Percentiles rank a stretch among this genome's conserved stretches.
These are phyloP conservation scores for Chelon auratus DNA, from an alignment of 2,797 vertebrate genomes.

Conservation along the genomic window DNA sequence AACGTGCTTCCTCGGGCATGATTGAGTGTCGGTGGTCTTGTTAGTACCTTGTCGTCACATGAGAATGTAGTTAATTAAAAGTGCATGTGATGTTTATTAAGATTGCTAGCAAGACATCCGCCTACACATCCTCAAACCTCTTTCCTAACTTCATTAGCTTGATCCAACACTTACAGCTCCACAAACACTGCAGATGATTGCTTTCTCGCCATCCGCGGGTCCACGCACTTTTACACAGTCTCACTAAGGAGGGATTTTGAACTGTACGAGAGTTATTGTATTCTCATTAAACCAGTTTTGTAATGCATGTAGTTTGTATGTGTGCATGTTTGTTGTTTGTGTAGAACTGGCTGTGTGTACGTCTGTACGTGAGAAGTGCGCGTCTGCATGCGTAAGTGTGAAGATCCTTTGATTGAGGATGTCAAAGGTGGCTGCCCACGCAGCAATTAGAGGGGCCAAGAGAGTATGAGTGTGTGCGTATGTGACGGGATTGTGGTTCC, in stretches of 20 bases:
- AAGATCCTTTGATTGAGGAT: conserved; percentile 73
- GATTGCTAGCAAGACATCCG: conserved; percentile 65
- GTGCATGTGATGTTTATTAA: conserved; percentile 76
- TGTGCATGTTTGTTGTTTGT: conserved; percentile 4
- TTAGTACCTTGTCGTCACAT: conserved; percentile 75
- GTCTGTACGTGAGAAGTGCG: not conserved
- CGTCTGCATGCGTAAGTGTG: conserved; percentile 49
- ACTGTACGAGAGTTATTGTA: conserved; percentile 31
- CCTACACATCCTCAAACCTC: conserved; percentile 62
- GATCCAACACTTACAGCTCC: conserved; percentile 42
- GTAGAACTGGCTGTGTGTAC: not conserved
- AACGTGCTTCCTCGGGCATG: conserved; percentile 53
- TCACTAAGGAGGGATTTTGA: conserved; percentile 19
- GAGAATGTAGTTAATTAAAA: conserved; percentile 80
- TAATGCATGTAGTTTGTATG: conserved; percentile 6
- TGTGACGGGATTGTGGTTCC: conserved; percentile 60
- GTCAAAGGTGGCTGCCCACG: conserved; percentile 77
- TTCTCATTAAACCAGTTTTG: conserved; percentile 23
- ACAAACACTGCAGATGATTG: conserved; percentile 36
- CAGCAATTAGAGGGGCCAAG: conserved; percentile 72
- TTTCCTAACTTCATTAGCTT: conserved; percentile 68
- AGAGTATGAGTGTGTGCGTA: conserved; percentile 52
- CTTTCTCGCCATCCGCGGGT: conserved; percentile 19
- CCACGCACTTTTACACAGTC: conserved; percentile 27
- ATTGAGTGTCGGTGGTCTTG: conserved; percentile 69